phyloP scores from a whole-genome alignment of 2,797 vertebrate genomes.

The Orestias chungarensis region DNA sequence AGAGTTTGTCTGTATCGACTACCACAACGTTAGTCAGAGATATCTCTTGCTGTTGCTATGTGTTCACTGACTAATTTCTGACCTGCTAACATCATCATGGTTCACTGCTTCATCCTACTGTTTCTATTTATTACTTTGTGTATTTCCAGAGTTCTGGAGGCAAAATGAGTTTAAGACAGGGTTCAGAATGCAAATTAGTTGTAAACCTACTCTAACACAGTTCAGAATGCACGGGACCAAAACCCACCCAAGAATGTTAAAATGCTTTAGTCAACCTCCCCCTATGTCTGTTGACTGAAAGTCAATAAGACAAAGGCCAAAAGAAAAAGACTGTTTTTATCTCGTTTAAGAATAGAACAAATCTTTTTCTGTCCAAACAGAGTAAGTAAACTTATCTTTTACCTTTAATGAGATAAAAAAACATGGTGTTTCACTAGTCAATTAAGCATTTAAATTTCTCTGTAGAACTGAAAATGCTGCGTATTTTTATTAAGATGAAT shows the following conservation, averaged over 20 bases:
- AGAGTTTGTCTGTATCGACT: not conserved
- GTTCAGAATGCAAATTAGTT: not conserved
- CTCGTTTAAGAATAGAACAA: not conserved
- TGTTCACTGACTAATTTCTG: slow-evolving; percentile 12
- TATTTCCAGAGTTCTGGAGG: not conserved
- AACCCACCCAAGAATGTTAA: not conserved
- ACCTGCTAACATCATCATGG: slow-evolving; percentile 7
- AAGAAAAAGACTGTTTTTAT: not conserved
- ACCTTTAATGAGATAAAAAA: not conserved
- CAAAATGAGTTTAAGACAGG: not conserved
- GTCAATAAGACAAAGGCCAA: not conserved
- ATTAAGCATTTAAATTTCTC: not conserved
- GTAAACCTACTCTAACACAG: not conserved
- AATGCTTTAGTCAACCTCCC: not conserved
- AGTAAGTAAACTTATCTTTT: not conserved
- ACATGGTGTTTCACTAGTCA: not conserved
- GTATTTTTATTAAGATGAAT: not conserved
- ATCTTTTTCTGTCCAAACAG: not conserved
- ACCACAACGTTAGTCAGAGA: slow-evolving; percentile 18
- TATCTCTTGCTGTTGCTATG: slow-evolving; percentile 16
- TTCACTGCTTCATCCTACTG: not conserved
- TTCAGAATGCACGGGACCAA: not conserved
- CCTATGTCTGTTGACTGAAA: not conserved
- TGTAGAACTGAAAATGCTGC: not conserved
- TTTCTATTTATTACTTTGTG: not conserved